Percentiles rank a stretch among this genome's conserved stretches.
phyloP scores from a whole-genome alignment of 2,888 invertebrate species.

The Pogonocherus hispidulus region DNA sequence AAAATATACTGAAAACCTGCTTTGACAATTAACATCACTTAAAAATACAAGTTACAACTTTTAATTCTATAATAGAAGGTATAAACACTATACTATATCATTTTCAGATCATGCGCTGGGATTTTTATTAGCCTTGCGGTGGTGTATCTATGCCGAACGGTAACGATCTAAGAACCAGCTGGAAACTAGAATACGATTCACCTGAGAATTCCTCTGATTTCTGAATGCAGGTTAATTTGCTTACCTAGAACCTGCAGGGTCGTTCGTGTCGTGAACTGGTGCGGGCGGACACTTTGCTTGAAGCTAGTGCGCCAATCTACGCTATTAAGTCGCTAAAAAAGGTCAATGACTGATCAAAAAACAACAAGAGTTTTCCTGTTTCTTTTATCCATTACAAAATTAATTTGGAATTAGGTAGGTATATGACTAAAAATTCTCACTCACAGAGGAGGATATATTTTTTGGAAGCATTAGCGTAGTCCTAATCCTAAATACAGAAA shows the following conservation, averaged over 20 bases:
- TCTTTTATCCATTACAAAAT: not conserved
- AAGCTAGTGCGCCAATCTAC: constrained; percentile 22
- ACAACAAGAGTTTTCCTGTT: not conserved
- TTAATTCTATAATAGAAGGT: no score
- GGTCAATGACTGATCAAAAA: constrained; percentile 27
- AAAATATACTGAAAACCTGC: no score
- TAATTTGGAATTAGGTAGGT: no score
- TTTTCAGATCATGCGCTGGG: not conserved
- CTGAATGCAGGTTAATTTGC: constrained; percentile 32
- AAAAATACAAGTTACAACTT: no score
- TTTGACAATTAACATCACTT: no score
- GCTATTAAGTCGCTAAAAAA: constrained; percentile 20
- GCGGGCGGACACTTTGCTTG: constrained; percentile 33
- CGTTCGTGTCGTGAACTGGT: constrained; percentile 43
- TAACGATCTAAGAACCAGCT: constrained; percentile 14
- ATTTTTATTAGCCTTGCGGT: constrained; percentile 1
- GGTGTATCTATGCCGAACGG: not conserved
- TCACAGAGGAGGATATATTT: no score
- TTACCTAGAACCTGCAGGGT: constrained; percentile 45
- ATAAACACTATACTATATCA: no score
- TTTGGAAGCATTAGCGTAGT: no score
- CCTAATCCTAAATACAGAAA: no score
- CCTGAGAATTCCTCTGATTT: constrained; percentile 29
- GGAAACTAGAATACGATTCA: constrained; percentile 16
- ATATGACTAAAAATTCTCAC: no score